Evolutionary conservation across 1,140 invertebrate genomes (phyloP).

Genomic region (Apis laboriosa): DNA sequence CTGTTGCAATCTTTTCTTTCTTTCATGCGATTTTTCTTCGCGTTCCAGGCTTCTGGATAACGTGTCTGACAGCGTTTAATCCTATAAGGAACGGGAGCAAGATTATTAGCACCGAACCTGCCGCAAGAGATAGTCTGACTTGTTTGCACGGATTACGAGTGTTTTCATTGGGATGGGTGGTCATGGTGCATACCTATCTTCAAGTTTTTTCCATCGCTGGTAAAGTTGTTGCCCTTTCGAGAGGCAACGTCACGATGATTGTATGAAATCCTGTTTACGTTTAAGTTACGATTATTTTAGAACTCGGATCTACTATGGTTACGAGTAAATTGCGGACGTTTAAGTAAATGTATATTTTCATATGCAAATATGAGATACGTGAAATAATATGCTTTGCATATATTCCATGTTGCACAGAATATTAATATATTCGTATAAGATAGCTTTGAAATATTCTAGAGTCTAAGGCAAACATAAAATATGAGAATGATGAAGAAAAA

Average conservation of each 20-base stretch:
- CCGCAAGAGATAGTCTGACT: conserved; percentile 85
- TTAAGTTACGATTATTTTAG: not conserved
- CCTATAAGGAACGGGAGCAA: conserved; percentile 84
- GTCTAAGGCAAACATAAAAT: too few species aligned
- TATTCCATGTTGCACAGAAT: too few species aligned
- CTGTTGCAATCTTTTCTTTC: too few species aligned
- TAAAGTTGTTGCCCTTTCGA: conserved; percentile 71
- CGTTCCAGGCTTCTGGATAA: conserved; percentile 81
- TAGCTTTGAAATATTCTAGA: too few species aligned
- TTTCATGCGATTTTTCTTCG: not conserved
- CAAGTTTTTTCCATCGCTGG: conserved; percentile 89
- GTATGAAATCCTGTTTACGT: too few species aligned
- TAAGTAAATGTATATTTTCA: too few species aligned
- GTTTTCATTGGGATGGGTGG: conserved; percentile 94
- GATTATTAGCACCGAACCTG: conserved; percentile 82
- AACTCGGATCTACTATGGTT: not conserved
- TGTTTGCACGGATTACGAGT: conserved; percentile 93
- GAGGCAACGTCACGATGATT: not conserved
- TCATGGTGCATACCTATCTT: conserved; percentile 94
- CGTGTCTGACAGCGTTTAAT: conserved; percentile 84
- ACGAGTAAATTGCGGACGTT: not conserved
- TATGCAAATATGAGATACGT: too few species aligned
- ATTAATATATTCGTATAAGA: too few species aligned
- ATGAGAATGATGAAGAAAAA: too few species aligned
- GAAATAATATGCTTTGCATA: too few species aligned